phyloP scores from a whole-genome alignment of 2,888 invertebrate species.

The Hofmannophila pseudospretella region DNA sequence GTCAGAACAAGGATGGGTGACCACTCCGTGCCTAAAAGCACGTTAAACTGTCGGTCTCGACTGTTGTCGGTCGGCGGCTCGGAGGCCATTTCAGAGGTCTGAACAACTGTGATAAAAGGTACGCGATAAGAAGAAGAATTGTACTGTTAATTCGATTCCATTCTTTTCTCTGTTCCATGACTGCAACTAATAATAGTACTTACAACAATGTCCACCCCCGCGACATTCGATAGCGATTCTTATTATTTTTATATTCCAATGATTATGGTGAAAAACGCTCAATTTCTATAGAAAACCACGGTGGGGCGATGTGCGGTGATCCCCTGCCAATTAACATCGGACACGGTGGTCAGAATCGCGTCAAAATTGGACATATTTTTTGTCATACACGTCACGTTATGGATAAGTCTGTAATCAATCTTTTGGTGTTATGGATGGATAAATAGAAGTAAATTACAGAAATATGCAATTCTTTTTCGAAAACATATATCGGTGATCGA shows the following conservation, averaged over 20 bases:
- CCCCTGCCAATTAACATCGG: constrained; percentile 76
- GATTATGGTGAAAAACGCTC: constrained; percentile 58
- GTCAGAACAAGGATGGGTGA: too few species aligned
- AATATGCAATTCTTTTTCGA: background rate
- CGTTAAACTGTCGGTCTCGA: too few species aligned
- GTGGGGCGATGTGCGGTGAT: constrained; percentile 39
- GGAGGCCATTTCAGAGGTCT: too few species aligned
- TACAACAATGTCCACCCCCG: constrained; percentile 58
- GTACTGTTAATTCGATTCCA: too few species aligned
- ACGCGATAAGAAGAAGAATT: too few species aligned
- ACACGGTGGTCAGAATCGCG: constrained; percentile 66
- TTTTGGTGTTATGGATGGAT: constrained; percentile 2
- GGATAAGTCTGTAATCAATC: constrained; percentile 19
- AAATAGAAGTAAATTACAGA: constrained; percentile 5
- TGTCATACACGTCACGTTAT: constrained; percentile 32
- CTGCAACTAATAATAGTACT: too few species aligned
- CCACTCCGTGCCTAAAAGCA: too few species aligned
- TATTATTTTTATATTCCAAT: constrained; percentile 63
- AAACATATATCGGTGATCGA: background rate
- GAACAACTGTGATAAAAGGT: too few species aligned
- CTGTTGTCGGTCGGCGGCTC: too few species aligned
- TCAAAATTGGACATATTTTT: constrained; percentile 62
- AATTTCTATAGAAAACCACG: constrained; percentile 44
- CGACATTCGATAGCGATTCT: constrained; percentile 45
- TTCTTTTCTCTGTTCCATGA: too few species aligned